Evolutionary conservation across 2,113 vertebrate genomes (phyloP), one percentile per base, ranked within the genome.

Genomic region (Elaphurus davidianus): DNA sequence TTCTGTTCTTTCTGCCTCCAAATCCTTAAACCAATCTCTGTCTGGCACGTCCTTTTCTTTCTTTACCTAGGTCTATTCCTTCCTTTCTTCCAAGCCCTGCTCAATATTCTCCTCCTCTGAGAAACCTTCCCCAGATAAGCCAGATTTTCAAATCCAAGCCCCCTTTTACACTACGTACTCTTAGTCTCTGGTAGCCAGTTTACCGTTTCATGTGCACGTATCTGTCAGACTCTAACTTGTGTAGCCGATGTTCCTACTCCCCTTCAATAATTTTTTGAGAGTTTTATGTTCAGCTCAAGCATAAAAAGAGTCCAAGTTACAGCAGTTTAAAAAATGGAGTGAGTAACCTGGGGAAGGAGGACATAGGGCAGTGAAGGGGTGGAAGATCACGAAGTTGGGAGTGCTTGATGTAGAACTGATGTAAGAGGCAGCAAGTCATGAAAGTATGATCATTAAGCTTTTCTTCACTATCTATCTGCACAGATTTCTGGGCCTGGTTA

Each of bases 211-310:
- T 74, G 40, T 78, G 76, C 57, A 15, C 54, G 55, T 91, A 67
- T 62, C 96, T 94, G 78, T 71, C 92, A 86, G 90, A 76, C 60
- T 95, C 88, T 71, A 64, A 82, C 67, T 91, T 90, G 92, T 27
- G 4, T 50, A 71, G 71, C 27, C 19, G 30, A 71, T 45, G 67
- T n/a, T 92, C 78, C 52, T 81, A 62, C 71, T 95, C 82, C 79
- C 23, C 30, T 36, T 93, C 78, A 87, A 74, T 59, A 97, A 89
- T 76, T 87, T 87, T 91, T 90, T 78, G 10, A 96, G 67, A 93
- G 81, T 93, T 97, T 98, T 96, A 90, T 91, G 87, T 89, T 95
- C 92, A 92, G 78, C 98, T 85, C 30, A 96, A 91, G 52, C 45
- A 71, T 62, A 76, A 95, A 96, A 94, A 92, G 57, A 94, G 14